Conservation (phyloP, 2,888 invertebrate genomes). For the Deroplatys truncata region DNA sequence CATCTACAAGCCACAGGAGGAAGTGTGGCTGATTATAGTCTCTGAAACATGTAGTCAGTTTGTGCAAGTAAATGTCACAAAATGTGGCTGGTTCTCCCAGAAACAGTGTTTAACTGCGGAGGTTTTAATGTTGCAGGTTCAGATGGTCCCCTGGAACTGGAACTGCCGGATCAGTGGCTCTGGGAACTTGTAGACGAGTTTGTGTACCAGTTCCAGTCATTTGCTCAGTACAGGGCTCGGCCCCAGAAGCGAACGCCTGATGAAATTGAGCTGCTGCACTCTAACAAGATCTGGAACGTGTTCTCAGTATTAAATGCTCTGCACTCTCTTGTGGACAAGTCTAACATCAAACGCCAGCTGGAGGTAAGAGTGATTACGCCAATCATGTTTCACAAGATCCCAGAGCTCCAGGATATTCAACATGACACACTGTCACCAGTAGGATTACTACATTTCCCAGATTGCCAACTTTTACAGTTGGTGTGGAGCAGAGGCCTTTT, state of each 20-base stretch:
- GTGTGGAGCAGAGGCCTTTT: too few relatives aligned
- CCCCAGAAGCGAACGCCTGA: conserved; percentile 72
- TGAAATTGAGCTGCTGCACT: conserved; percentile 72
- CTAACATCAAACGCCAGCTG: conserved; percentile 95
- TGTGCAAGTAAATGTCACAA: too few relatives aligned
- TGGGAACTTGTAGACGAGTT: conserved; percentile 99
- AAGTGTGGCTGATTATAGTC: too few relatives aligned
- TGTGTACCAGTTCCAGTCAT: conserved; percentile 95
- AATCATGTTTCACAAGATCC: too few relatives aligned
- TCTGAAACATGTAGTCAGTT: too few relatives aligned
- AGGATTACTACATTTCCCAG: too few relatives aligned
- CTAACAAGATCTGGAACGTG: conserved; percentile 94
- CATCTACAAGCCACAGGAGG: too few relatives aligned
- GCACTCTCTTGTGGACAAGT: conserved; percentile 95
- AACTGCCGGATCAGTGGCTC: conserved; percentile 96
- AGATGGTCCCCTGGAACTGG: conserved; percentile 80
- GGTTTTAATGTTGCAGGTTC: conserved; percentile 48
- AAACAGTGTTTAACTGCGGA: too few relatives aligned
- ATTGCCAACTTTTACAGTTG: too few relatives aligned
- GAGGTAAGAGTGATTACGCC: conserved; percentile 63
- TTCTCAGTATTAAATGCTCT: conserved; percentile 95
- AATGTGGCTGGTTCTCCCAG: too few relatives aligned
- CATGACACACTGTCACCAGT: too few relatives aligned
- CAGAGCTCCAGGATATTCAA: too few relatives aligned
- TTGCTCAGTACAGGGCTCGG: conserved; percentile 75